Evolutionary conservation across 1,140 invertebrate genomes (phyloP), one percentile per base, ranked within the genome.

Genomic region (Dolichoris vasculosae): DNA sequence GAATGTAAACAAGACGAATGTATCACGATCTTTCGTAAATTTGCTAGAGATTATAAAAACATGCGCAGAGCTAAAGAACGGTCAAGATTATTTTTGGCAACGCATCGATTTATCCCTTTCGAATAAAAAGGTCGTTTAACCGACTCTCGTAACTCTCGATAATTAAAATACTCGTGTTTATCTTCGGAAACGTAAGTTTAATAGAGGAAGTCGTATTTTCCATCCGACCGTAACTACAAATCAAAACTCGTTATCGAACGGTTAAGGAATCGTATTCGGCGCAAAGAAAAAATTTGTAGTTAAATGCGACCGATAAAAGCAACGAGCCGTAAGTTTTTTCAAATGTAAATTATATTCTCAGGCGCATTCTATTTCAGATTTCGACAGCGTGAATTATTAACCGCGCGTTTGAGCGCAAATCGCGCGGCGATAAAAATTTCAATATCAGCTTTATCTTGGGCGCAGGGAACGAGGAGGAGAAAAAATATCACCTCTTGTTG

Each of bases 381-480:
- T 35, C 35, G 20, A 23, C 35, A 55, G n/a, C 46, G 2, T 26
- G 55, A 13, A 40, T 38, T 63, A 63, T 59, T 79, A 79, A 79
- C 51, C 63, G 7, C 0, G n/a, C 35, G 48, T 79, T 55, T 79
- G 13, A 7, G 38, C 38, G 63, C 63, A 17, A 30, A n/a, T 63
- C 23, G 23, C 8, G 26, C 35, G 26, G 20, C 55, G 9, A 26
- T 35, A 59, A 79, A 38, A 79, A 79, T 59, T 59, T 79, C 26
- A 63, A 79, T 38, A 63, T 55, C 35, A 79, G 77, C 35, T 59
- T 63, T 40, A 79, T 79, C 51, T 26, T 63, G 23, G 20, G 13
- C 20, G 67, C 67, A 59, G 3, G 26, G 55, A 23, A 4, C 9
- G 23, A 17, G 13, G 17, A 69, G 6, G 67, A 9, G 59, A 20